phyloP scores from a whole-genome alignment of 2,797 vertebrate species.

The Rhinichthys osculus region DNA sequence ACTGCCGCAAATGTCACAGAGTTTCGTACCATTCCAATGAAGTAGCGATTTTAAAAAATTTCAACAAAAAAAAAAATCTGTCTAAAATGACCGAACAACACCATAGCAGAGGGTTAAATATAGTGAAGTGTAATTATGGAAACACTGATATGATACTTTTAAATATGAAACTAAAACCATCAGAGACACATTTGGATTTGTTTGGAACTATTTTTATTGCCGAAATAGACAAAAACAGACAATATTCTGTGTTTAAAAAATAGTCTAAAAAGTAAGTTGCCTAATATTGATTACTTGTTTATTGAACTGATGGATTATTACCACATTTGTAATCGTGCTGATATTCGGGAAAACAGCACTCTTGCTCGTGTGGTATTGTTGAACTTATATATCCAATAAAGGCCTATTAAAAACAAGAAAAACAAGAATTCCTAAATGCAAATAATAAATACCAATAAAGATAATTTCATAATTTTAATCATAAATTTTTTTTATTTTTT shows the following conservation, averaged over 20 bases:
- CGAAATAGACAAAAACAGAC: not conserved
- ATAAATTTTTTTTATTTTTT: not conserved
- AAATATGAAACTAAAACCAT: too few species aligned
- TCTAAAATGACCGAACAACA: too few species aligned
- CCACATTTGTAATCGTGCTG: not conserved
- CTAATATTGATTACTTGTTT: not conserved
- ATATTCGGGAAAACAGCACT: not conserved
- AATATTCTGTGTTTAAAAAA: not conserved
- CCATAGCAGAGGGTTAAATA: not conserved
- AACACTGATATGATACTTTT: not conserved
- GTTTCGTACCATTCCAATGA: too few species aligned
- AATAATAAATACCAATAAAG: not conserved
- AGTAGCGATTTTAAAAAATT: too few species aligned
- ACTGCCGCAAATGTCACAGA: too few species aligned
- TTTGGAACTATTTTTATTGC: not conserved
- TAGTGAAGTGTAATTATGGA: not conserved
- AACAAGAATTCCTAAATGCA: not conserved
- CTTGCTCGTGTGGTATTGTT: not conserved
- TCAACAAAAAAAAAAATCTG: too few species aligned
- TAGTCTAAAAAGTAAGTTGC: not conserved
- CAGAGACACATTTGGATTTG: not conserved
- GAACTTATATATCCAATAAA: not conserved
- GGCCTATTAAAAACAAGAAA: not conserved
- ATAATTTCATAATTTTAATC: not conserved
- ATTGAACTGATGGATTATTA: not conserved